These are phyloP conservation scores for Acipenser transmontanus DNA, from an alignment of 2,797 vertebrate species.

Conservation along the genomic window DNA sequence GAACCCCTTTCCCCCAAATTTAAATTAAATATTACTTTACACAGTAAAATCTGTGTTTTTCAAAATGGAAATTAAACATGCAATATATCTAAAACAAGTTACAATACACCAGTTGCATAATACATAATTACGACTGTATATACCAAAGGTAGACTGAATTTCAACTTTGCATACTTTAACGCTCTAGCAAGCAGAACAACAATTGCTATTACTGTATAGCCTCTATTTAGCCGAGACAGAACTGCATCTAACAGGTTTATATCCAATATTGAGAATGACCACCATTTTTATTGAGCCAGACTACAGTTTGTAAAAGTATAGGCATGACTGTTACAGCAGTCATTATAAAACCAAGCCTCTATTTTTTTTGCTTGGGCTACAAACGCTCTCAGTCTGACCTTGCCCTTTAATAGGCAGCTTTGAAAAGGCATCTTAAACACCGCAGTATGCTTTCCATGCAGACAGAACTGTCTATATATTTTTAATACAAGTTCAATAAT, in stretches of 20 bases:
- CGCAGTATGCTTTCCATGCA: constrained; percentile 17
- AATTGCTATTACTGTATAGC: no score
- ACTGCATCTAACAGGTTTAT: background rate
- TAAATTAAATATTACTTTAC: no score
- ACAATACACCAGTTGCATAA: no score
- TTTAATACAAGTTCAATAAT: constrained; percentile 41
- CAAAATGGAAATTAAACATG: no score
- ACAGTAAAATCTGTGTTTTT: no score
- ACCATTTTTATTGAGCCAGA: background rate
- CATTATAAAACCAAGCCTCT: background rate
- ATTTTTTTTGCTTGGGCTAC: constrained; percentile 1
- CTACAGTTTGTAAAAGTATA: background rate
- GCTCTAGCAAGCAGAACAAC: no score
- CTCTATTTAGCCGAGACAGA: background rate
- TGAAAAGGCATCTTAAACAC: constrained; percentile 23
- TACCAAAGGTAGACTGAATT: no score
- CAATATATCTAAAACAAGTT: no score
- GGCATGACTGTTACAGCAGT: background rate
- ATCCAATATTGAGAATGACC: constrained; percentile 6
- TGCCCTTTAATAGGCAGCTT: constrained; percentile 8
- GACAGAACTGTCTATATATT: constrained; percentile 29
- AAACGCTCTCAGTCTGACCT: background rate
- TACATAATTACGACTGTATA: no score
- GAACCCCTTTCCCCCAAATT: no score
- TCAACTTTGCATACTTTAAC: no score